Percentiles rank a stretch among this genome's conserved stretches.
phyloP scores from a whole-genome alignment of 2,797 vertebrate species.

The Triplophysa yarkandensis region DNA sequence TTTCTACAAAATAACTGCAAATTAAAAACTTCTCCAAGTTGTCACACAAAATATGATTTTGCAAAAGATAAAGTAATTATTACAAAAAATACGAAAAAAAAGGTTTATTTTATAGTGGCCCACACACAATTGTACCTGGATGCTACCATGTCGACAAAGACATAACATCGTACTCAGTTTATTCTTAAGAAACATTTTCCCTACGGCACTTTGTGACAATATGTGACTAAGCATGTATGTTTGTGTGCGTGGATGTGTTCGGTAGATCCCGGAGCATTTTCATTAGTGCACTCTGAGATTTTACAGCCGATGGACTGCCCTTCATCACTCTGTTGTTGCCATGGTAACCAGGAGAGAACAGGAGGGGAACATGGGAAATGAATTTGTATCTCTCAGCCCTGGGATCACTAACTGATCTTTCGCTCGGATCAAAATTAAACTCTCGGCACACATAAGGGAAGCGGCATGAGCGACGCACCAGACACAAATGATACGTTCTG shows the following conservation, averaged over 20 bases:
- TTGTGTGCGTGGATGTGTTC: slow-evolving; percentile 31
- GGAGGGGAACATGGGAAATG: slow-evolving; percentile 64
- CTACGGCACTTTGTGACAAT: background rate
- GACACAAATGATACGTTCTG: background rate
- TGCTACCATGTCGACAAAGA: no score
- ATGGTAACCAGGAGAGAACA: slow-evolving; percentile 77
- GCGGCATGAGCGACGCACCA: background rate
- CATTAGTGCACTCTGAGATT: slow-evolving; percentile 68
- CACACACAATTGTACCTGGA: no score
- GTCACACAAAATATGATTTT: no score
- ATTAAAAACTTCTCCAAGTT: no score
- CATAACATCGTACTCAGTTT: background rate
- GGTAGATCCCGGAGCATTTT: slow-evolving; percentile 65
- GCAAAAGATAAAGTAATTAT: no score
- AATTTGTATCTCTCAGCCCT: slow-evolving; percentile 62
- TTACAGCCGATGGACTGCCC: slow-evolving; percentile 68
- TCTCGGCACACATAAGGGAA: slow-evolving; percentile 31
- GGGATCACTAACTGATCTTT: slow-evolving; percentile 54
- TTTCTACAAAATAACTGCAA: no score
- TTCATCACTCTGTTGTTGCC: slow-evolving; percentile 73
- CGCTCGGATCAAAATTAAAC: slow-evolving; percentile 38
- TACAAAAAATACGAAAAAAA: no score
- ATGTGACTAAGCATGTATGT: background rate
- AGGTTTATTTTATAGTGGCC: no score
- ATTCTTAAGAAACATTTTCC: background rate